Evolutionary conservation across 2,113 vertebrate genomes (phyloP), one percentile per base, ranked within the genome.

Genomic region (Polypterus bichir): DNA sequence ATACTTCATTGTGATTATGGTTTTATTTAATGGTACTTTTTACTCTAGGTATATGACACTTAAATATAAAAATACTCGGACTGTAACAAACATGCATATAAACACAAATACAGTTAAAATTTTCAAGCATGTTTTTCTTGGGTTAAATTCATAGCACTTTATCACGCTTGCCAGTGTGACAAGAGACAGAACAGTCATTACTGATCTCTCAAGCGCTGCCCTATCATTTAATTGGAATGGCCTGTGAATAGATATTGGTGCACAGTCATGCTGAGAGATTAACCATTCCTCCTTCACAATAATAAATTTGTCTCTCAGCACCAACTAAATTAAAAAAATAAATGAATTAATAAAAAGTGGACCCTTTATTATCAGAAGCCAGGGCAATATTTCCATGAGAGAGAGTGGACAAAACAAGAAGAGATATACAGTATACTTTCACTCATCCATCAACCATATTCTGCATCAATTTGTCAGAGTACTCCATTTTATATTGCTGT

Each of bases 221-320:
- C 59, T 67, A 57, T 57, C 65, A 63, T 59, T 66, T 72, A 70
- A 72, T 59, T 1, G 59, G 62, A 68, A 74, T 63, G 64, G 62
- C 70, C 64, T 44, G 49, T 9, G 68, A 77, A 75, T 73, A 65
- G 44, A 68, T 76, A 77, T 63, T 54, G 63, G 57, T 5, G 62
- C 69, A 64, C 9, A 46, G 68, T 68, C 72, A 71, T 72, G 69
- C 62, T 66, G 71, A 71, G 69, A 72, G 53, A 67, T 62, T 60
- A 58, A 27, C 27, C 27, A 27, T 27, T 58, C 55, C 62, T 55
- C 3, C 44, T 54, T 54, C 59, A 48, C 54, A 6, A 47, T 55
- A 54, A 62, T 49, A 44, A 4, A 62, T 62, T 44, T 6, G 46
- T 46, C 3, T 45, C 27, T n/a, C 46, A 54, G 44, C 9, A 9